Conservation (phyloP, 2,888 invertebrate genomes). For the Drosophila melanocephala region DNA sequence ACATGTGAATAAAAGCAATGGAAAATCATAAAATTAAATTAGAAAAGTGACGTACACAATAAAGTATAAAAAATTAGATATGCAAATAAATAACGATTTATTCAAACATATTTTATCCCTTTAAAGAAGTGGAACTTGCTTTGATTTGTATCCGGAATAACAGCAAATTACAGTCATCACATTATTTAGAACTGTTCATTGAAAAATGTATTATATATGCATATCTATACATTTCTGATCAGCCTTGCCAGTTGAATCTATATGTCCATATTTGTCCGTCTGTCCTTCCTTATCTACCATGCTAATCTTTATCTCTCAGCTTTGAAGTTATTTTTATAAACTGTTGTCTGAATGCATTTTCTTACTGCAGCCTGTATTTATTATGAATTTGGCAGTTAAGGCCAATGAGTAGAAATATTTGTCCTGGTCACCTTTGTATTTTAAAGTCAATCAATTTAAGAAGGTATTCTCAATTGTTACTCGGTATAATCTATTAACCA, state of each 20-base stretch:
- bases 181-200: neutral
- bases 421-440: neutral
- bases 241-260: neutral
- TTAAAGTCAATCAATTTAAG: neutral
- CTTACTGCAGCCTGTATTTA: neutral
- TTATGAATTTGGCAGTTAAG: no score
- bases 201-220: neutral
- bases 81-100: neutral
- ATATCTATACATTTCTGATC: neutral
- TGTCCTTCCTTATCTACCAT: neutral
- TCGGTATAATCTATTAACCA: neutral
- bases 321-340: neutral
- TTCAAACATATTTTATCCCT: neutral
- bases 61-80: slow-evolving; percentile 7
- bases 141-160: neutral
- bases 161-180: neutral
- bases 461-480: neutral
- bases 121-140: fast-evolving
- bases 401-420: neutral
- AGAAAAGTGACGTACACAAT: slow-evolving; percentile 10
- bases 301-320: neutral
- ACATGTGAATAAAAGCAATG: slow-evolving; percentile 63
- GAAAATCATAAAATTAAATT: slow-evolving; percentile 34
- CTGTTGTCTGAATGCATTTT: neutral
- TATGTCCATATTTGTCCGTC: neutral